Base-by-base conservation (phyloP, 2,113 vertebrate genomes). In the Neoarius graeffei region DNA sequence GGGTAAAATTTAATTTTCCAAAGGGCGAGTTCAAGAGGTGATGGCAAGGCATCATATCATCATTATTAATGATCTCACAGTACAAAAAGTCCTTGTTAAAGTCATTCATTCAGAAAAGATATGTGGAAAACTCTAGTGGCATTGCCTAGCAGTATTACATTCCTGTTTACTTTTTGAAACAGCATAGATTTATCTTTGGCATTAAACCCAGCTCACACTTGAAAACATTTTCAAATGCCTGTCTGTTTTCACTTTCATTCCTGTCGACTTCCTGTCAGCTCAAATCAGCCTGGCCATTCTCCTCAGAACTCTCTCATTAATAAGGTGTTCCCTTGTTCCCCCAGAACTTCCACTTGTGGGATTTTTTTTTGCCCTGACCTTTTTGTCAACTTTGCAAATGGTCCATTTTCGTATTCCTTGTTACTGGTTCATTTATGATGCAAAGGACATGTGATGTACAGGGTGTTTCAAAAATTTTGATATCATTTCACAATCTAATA, bases 51-150 rank as follows among this genome's bases (percentile, higher is more conserved):
- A 89, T 64, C 19, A 15, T 59, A 35, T 35, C 35, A 71, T 74
- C 56, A 80, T 88, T 88, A 85, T 62, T 89, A 82, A 89, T 82
- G 48, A 56, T 1, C 25, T 79, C 50, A 64, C 76, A 66, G 56
- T 48, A 42, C 15, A 86, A 60, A 52, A 81, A 64, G 67, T 64
- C 83, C 76, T 85, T 88, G 76, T 35, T 52, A 81, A 81, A 89
- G 54, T 64, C 52, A 48, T 66, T 20, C 71, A 35, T 83, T 25
- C 27, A 76, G 42, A 27, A 66, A 85, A 27, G 54, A 35, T 13
- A 73, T 30, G 5, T 13, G 64, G 13, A 73, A 54, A 25, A 14
- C 4, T 52, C 66, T 57, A 69, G 7, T 23, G 52, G 17, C 5
- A 57, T 57, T 85, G 66, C 25, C 15, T 42, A 17, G 17, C 7